These are phyloP conservation scores for Acronicta psi DNA, from an alignment of 2,888 invertebrate genomes.

Conservation along the genomic window DNA sequence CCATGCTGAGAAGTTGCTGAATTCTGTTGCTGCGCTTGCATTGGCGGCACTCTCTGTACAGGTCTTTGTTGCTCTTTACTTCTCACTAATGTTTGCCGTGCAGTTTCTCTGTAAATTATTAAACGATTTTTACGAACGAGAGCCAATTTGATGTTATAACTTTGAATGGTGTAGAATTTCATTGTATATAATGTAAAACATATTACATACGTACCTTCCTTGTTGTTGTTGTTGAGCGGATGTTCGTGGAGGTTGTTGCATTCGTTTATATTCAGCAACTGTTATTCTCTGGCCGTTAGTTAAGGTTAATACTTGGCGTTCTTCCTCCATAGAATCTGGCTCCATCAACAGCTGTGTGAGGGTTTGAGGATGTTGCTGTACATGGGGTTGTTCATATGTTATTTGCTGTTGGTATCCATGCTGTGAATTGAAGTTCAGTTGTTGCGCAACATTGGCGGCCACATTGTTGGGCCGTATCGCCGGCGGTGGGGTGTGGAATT, in stretches of 20 bases:
- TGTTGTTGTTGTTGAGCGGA: slow-evolving; percentile 76
- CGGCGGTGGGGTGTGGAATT: slow-evolving; percentile 73
- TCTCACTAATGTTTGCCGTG: slow-evolving; percentile 81
- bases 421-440: slow-evolving; percentile 70
- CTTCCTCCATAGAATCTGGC: slow-evolving; percentile 77
- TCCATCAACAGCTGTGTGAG: slow-evolving; percentile 77
- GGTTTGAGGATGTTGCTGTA: slow-evolving; percentile 71
- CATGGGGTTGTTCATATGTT: slow-evolving; percentile 70
- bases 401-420: slow-evolving; percentile 72
- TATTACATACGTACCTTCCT: slow-evolving; percentile 59
- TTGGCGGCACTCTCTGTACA: slow-evolving; percentile 84
- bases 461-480: slow-evolving; percentile 60
- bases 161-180: neutral
- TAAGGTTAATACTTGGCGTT: slow-evolving; percentile 78
- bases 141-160: neutral
- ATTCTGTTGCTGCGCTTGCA: slow-evolving; percentile 79
- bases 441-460: slow-evolving; percentile 35
- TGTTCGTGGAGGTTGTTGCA: slow-evolving; percentile 75
- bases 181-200: neutral
- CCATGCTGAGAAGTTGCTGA: slow-evolving; percentile 64
- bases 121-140: neutral
- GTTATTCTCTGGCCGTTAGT: slow-evolving; percentile 82
- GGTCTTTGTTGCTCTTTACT: slow-evolving; percentile 85
- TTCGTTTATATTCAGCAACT: slow-evolving; percentile 81
- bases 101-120: slow-evolving; percentile 73